Evolutionary conservation across 1,140 invertebrate genomes (phyloP), one percentile per base, ranked within the genome.

Genomic region (Ericerus pela): DNA sequence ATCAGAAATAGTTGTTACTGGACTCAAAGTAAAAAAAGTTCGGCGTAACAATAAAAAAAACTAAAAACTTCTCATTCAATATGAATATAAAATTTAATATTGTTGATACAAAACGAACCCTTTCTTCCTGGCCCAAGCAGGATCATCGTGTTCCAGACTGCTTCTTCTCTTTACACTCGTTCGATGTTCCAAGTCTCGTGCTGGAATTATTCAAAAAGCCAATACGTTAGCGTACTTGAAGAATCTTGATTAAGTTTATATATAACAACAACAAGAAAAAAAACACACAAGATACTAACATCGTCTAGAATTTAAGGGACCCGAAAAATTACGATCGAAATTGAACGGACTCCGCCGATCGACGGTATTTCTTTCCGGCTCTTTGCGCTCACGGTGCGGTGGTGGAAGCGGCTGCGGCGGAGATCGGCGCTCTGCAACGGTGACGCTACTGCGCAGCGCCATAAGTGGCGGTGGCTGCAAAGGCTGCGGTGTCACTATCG

Each of bases 91-190:
- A n/a, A n/a, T n/a, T n/a, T n/a, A n/a, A n/a, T n/a, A n/a, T n/a
- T n/a, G n/a, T n/a, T n/a, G n/a, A n/a, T n/a, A n/a, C n/a, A 16
- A 16, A 41, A 22, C 20, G 10, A 14, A 47, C 41, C 41, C 18
- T 47, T 47, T 47, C 14, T 22, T 47, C 18, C 26, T 47, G 14
- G 22, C 26, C 41, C 41, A 47, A 10, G 22, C 20, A 18, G 20
- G 41, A 47, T 47, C 41, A 4, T 47, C 41, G 41, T 47, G 22
- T 24, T 47, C 41, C 18, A 47, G 26, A 47, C 41, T 47, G 8
- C 18, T 47, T 14, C 41, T 10, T 24, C 14, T 47, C 22, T 47
- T 47, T 10, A 24, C 10, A 38, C n/a, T n/a, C 10, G 20, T 2
- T 5, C 41, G 41, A 47, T 47, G 22, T 24, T 47, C 41, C n/a